phyloP scores from a whole-genome alignment of 92 coral and sea anemone species.

The Phenganax stokvisi region DNA sequence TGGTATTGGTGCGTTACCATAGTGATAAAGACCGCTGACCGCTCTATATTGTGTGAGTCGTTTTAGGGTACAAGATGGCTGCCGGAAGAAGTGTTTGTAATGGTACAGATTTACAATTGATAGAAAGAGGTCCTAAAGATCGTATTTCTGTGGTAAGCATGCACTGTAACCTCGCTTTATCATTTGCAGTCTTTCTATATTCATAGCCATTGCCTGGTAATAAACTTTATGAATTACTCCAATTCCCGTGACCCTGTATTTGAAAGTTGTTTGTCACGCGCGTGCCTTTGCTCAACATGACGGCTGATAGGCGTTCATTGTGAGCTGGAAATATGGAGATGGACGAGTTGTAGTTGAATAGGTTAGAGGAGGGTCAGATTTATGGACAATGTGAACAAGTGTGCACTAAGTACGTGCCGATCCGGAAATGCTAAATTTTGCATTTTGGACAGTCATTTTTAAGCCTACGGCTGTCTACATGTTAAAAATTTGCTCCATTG shows the following conservation, averaged over 20 bases:
- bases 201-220: no score
- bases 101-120: constrained; percentile 49
- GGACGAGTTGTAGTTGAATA: no score
- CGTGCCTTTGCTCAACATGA: no score
- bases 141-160: constrained; percentile 66
- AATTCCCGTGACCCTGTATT: no score
- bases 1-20: constrained; percentile 43
- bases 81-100: constrained; percentile 44
- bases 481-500: no score
- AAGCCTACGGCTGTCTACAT: no score
- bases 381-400: neutral
- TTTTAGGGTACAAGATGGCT: constrained; percentile 67
- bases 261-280: no score
- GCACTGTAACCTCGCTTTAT: neutral
- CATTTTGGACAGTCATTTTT: no score
- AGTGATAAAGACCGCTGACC: constrained; percentile 46
- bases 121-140: constrained; percentile 78
- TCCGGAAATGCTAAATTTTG: neutral
- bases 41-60: constrained; percentile 9
- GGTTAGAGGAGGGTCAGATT: neutral
- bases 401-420: neutral
- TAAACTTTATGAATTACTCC: no score
- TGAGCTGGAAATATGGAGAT: no score
- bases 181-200: no score
- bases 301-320: no score